Evolutionary conservation across 2,888 invertebrate genomes (phyloP), one percentile per base, ranked within the genome.

Genomic region (Drosophila mercatorum): DNA sequence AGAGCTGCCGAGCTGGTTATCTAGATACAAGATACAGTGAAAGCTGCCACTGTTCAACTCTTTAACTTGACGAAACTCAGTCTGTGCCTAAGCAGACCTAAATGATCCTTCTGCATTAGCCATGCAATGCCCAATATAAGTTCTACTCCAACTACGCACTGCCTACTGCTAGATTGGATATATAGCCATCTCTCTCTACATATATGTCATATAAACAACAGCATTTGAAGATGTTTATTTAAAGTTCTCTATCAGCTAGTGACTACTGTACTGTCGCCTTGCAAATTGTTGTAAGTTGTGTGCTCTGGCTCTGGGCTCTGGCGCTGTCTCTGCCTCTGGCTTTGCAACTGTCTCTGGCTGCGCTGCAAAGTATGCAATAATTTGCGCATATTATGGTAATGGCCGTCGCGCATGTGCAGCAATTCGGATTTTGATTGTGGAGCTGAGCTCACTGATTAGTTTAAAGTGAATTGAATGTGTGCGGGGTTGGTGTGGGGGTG

Each of bases 311-410:
- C 36, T 74, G 57, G 14, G 14, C n/a, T 8, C 49, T 12, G n/a
- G 3, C 11, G 2, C 49, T 51, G 43, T 34, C 34, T 58, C 38
- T 49, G 57, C 26, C 60, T 53, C 31, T 44, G 64, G 43, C 57
- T 62, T 43, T 28, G 40, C 6, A 40, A n/a, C 28, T 26, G 55
- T 28, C 53, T 38, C 36, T 26, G 41, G 52, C 51, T 53, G 52
- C 65, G 75, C 63, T 58, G 60, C 69, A 68, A 75, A 84, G 73
- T 67, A 74, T 66, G 78, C 75, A 65, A 88, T 89, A 89, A 85
- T 68, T 85, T 89, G 64, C 62, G 46, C 68, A 65, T 80, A 72
- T 89, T 85, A 85, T 80, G 88, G 69, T 88, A 89, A 85, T 88
- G 70, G 71, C 36, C 41, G 72, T 28, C 58, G 88, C 82, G 84